Base-by-base conservation (phyloP, 2,113 vertebrate species). In the Noctilio leporinus region DNA sequence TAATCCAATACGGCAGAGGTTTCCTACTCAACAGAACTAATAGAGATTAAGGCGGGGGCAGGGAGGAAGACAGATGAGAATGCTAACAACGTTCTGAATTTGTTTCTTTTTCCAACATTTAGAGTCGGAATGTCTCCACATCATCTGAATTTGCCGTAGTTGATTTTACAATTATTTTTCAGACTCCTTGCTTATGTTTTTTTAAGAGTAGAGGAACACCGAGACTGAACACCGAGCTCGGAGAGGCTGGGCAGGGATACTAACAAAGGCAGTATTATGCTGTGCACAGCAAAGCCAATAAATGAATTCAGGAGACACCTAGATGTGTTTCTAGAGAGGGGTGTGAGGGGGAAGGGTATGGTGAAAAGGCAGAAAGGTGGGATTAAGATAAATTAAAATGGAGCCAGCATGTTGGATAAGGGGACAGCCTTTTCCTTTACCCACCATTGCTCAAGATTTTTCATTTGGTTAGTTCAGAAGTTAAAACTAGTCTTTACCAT, bases 211-310 rank as follows among this genome's bases (percentile, higher is more conserved):
- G 94, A 95, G 92, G 95, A 97, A 92, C 80, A 93, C 43, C 0
- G 55, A 85, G 90, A 80, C 96, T 95, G 96, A 96, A 92, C 35
- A 57, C 65, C 0, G 11, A 53, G 95, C 73, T 87, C 1, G 0
- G 65, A 96, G 95, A 87, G 93, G 78, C 88, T 95, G 90, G 92
- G 94, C 96, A 85, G 17, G 57, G 96, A 93, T 93, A 91, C 62
- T 75, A 98, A 98, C 98, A 98, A 98, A 98, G 98, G 45, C 95
- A 24, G 96, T 70, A 98, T 98, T 98, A 98, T 98, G 96, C 98
- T 97, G 35, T 22, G 64, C 69, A 67, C 17, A 26, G 98, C 97
- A 95, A 96, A 97, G 96, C 97, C 96, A 98, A 96, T 97, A 98
- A 98, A 98, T 19, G 28, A 97, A 98, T 97, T 98, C 98, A 98